Conservation (phyloP, 64 coral and sea anemone species). For the Montipora efflorescens region DNA sequence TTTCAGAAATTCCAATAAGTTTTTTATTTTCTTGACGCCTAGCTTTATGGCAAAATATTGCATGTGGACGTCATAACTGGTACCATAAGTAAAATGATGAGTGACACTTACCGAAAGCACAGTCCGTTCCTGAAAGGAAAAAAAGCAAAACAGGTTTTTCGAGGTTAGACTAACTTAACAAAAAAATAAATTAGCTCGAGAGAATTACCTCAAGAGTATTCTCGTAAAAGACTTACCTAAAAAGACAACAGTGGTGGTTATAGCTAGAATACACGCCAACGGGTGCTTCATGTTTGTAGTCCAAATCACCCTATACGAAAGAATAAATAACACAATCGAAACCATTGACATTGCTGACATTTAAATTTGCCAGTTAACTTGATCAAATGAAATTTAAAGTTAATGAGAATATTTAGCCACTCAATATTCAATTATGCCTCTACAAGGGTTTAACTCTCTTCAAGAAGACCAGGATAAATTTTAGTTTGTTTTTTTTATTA, state of each 20-base stretch:
- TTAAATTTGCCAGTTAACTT: not conserved
- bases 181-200: not conserved
- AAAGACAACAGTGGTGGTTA: not conserved
- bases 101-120: not conserved
- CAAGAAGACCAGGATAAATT: too few relatives aligned
- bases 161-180: not conserved
- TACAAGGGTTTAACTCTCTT: too few relatives aligned
- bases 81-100: not conserved
- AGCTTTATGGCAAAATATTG: not conserved
- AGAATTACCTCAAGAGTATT: too few relatives aligned
- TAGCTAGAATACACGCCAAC: not conserved
- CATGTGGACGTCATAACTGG: not conserved
- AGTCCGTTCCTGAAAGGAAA: not conserved
- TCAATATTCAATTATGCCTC: too few relatives aligned
- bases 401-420: too few relatives aligned
- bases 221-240: not conserved
- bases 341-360: not conserved
- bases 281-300: slow-evolving; percentile 32
- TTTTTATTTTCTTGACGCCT: too few relatives aligned
- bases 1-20: too few relatives aligned
- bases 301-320: slow-evolving; percentile 14
- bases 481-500: too few relatives aligned
- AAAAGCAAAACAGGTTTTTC: not conserved
- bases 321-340: not conserved
- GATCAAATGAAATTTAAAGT: not conserved